phyloP scores from a whole-genome alignment of 2,797 vertebrate genomes.

The Leucoraja ocellata region DNA sequence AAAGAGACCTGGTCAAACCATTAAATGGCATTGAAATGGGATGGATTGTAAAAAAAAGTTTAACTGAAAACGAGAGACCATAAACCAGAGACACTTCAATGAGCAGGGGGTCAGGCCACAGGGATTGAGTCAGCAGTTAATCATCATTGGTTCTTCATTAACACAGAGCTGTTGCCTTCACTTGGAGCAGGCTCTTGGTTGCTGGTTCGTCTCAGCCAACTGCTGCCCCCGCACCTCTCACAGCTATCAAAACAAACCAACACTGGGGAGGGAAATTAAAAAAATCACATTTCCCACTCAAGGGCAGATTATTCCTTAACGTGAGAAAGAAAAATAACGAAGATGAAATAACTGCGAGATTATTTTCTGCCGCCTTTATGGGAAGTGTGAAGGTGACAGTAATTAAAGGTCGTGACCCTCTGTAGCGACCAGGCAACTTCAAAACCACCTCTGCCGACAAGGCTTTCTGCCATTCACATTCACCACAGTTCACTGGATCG shows the following conservation, averaged over 20 bases:
- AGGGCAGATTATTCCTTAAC: constrained; percentile 20
- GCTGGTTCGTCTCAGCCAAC: not conserved
- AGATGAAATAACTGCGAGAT: constrained; percentile 4
- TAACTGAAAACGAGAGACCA: not conserved
- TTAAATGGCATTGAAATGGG: not conserved
- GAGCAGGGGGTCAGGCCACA: not conserved
- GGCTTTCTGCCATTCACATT: not conserved
- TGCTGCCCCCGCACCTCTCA: not conserved
- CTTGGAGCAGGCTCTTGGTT: too few relatives aligned
- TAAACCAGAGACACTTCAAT: not conserved
- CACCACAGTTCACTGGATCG: constrained; percentile 1
- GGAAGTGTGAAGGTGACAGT: constrained; percentile 30
- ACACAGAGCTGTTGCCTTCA: not conserved
- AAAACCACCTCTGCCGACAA: not conserved
- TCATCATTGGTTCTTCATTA: constrained; percentile 1
- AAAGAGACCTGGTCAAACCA: not conserved
- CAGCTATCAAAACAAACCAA: constrained; percentile 31
- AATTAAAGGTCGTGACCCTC: constrained; percentile 29
- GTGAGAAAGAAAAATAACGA: constrained; percentile 21
- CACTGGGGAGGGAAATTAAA: not conserved
- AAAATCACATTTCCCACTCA: constrained; percentile 22
- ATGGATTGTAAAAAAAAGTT: not conserved
- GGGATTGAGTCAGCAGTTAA: not conserved
- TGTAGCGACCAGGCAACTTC: not conserved
- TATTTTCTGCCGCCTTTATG: constrained; percentile 14